Evolutionary conservation across 2,113 vertebrate species (phyloP).

Genomic region (Picathartes gymnocephalus): DNA sequence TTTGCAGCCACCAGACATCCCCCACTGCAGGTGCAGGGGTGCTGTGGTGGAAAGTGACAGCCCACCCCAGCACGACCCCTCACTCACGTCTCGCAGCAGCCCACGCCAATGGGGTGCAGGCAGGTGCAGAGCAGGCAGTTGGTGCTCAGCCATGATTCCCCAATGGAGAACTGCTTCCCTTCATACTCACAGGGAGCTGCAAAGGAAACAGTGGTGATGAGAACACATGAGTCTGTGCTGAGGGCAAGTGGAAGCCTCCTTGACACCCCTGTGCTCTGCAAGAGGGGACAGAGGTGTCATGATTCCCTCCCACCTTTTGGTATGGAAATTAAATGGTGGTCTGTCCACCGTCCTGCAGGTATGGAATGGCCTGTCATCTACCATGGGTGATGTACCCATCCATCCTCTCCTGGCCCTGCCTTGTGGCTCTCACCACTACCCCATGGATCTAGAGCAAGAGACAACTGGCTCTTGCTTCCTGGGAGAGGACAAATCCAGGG

Average conservation of each 20-base stretch:
- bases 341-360: background rate
- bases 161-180: conserved; percentile 80
- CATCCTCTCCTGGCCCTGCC: background rate
- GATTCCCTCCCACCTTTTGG: background rate
- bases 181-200: conserved; percentile 81
- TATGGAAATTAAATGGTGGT: background rate
- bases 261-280: background rate
- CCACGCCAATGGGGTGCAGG: conserved; percentile 88
- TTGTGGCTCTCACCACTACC: background rate
- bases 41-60: background rate
- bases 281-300: background rate
- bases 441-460: background rate
- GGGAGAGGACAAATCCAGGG: background rate
- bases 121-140: conserved; percentile 92
- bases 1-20: background rate
- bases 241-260: rapidly evolving
- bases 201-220: background rate
- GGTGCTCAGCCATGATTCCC: conserved; percentile 88
- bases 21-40: rapidly evolving
- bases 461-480: background rate
- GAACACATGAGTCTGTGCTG: rapidly evolving
- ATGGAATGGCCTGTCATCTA: background rate
- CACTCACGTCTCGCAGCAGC: conserved; percentile 94
- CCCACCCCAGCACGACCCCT: background rate
- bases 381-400: background rate